Conservation (phyloP, 2,113 vertebrate genomes). For the Neolamprologus brichardi region DNA sequence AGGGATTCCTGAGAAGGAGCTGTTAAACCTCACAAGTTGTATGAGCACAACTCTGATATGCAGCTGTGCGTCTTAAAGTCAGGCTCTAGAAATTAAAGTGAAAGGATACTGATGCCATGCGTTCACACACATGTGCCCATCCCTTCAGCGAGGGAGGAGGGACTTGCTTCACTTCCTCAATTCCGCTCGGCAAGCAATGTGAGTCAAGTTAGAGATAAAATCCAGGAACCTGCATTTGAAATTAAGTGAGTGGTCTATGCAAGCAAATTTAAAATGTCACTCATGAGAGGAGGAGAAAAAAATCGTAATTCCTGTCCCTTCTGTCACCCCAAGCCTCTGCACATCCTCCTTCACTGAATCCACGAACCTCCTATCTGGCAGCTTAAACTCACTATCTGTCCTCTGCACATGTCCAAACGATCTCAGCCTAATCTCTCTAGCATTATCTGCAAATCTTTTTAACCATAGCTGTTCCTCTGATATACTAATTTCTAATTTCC, state of each 20-base stretch:
- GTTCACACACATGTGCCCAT: background rate
- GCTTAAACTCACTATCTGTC: background rate
- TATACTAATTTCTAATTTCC: background rate
- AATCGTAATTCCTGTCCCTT: background rate
- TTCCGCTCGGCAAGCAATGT: background rate
- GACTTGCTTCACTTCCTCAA: slow-evolving; percentile 51
- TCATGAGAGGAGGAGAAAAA: background rate
- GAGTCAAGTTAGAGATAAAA: background rate
- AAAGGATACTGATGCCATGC: background rate
- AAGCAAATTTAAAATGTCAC: background rate
- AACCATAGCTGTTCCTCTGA: background rate
- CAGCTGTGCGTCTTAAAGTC: background rate
- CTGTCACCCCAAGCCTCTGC: background rate
- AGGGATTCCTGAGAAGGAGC: background rate
- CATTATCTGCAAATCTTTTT: background rate
- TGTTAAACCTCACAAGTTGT: background rate
- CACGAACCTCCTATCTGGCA: background rate
- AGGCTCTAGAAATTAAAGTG: background rate
- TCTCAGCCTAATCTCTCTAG: background rate
- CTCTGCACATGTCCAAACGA: background rate
- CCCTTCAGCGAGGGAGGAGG: slow-evolving; percentile 3
- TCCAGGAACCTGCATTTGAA: background rate
- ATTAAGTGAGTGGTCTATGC: background rate
- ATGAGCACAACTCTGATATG: background rate
- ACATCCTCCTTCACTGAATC: background rate